Conservation (phyloP, 2,113 vertebrate species). For the Sinocyclocheilus grahami region DNA sequence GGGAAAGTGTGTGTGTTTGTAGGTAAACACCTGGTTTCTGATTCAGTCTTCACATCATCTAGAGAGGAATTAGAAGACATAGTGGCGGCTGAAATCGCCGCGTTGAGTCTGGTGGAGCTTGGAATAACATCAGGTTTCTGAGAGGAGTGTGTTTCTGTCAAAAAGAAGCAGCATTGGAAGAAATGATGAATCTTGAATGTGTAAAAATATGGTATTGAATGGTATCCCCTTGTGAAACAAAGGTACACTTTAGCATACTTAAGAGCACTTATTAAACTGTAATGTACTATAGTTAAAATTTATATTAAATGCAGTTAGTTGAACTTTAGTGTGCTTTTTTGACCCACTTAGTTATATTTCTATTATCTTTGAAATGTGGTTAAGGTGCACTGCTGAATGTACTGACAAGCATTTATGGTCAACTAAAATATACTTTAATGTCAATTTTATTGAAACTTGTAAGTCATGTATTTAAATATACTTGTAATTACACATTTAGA, state of each 20-base stretch:
- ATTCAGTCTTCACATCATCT: slow-evolving; percentile 66
- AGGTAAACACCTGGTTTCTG: slow-evolving; percentile 63
- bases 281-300: too few species aligned
- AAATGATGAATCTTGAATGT: not conserved
- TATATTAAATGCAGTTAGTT: too few species aligned
- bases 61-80: slow-evolving; percentile 80
- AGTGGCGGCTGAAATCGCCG: slow-evolving; percentile 78
- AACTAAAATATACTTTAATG: too few species aligned
- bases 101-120: slow-evolving; percentile 73
- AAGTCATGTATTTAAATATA: too few species aligned
- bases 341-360: too few species aligned
- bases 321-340: too few species aligned
- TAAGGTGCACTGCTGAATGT: too few species aligned
- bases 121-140: slow-evolving; percentile 83
- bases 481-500: too few species aligned
- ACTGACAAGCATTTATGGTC: too few species aligned
- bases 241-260: not conserved
- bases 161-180: slow-evolving; percentile 10
- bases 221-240: not conserved
- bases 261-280: too few species aligned
- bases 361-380: too few species aligned
- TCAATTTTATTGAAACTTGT: too few species aligned
- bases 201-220: not conserved
- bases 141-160: slow-evolving; percentile 76
- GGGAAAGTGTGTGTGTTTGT: not conserved